Percentiles rank a stretch among this genome's conserved stretches.
These are phyloP conservation scores for Fregata magnificens DNA, from an alignment of 2,113 vertebrate species.

Conservation along the genomic window DNA sequence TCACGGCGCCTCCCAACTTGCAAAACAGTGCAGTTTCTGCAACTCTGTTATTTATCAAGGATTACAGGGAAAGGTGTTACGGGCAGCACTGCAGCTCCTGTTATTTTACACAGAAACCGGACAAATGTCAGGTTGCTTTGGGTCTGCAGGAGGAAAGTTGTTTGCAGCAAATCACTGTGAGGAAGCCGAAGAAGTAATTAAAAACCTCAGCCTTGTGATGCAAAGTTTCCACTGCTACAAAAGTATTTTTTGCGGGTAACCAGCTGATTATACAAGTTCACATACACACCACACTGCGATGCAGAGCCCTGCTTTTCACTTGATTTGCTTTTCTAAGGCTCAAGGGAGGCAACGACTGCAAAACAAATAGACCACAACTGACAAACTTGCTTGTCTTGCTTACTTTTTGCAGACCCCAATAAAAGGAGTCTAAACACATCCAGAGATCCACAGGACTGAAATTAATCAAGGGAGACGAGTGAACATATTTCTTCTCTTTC, in stretches of 20 bases:
- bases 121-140: not conserved
- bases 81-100: not conserved
- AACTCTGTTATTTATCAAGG: not conserved
- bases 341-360: not conserved
- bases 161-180: not conserved
- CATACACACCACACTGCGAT: fast-evolving
- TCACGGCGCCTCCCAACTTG: not conserved
- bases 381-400: not conserved
- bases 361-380: not conserved
- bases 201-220: not conserved
- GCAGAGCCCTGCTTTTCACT: not conserved
- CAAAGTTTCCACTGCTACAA: not conserved
- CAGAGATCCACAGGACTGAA: not conserved
- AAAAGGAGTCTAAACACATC: not conserved
- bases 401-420: not conserved
- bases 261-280: not conserved
- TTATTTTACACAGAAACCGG: not conserved
- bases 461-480: not conserved
- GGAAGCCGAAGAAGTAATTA: not conserved
- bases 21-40: not conserved
- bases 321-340: not conserved
- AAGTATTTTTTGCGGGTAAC: not conserved
- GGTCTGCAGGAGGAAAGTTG: not conserved
- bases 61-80: not conserved
- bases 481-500: not conserved